Evolutionary conservation across 2,888 invertebrate genomes (phyloP).

Genomic region (Lycaena phlaeas): DNA sequence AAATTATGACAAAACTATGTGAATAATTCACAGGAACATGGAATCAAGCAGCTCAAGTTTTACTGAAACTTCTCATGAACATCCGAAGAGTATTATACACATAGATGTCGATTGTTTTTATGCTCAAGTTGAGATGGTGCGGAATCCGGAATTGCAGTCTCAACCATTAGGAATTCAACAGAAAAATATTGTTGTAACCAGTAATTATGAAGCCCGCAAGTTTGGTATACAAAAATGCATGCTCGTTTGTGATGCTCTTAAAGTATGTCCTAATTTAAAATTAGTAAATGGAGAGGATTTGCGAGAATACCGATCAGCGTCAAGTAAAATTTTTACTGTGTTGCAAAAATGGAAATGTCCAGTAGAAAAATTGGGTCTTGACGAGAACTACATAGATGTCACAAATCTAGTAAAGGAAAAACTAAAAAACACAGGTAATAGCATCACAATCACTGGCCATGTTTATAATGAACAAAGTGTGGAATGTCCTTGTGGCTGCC

Average conservation of each 20-base stretch:
- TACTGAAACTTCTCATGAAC: slow-evolving; percentile 54
- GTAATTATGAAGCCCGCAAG: slow-evolving; percentile 86
- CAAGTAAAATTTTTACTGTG: slow-evolving; percentile 81
- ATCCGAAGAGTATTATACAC: slow-evolving; percentile 82
- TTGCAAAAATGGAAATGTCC: slow-evolving; percentile 80
- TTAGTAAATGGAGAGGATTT: slow-evolving; percentile 89
- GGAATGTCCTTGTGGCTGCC: slow-evolving; percentile 83
- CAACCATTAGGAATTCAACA: slow-evolving; percentile 87
- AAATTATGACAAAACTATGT: slow-evolving; percentile 46
- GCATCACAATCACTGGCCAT: slow-evolving; percentile 66
- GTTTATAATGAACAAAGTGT: slow-evolving; percentile 69
- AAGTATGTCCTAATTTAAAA: slow-evolving; percentile 81
- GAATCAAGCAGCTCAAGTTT: slow-evolving; percentile 58
- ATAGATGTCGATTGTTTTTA: slow-evolving; percentile 89
- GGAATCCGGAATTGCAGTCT: slow-evolving; percentile 76
- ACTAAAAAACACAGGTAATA: slow-evolving; percentile 45
- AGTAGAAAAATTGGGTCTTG: slow-evolving; percentile 87
- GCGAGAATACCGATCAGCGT: slow-evolving; percentile 83
- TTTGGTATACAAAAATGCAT: slow-evolving; percentile 85
- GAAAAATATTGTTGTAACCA: slow-evolving; percentile 87
- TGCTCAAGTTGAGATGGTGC: slow-evolving; percentile 88
- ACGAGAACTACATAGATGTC: slow-evolving; percentile 89
- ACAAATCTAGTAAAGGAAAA: slow-evolving; percentile 76
- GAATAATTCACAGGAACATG: slow-evolving; percentile 57
- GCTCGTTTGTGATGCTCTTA: slow-evolving; percentile 81